A percentile compares a stretch with the other conserved stretches of the same genome.
Evolutionary conservation across 37 sponge, comb jelly and placozoan species (phyloP).

Genomic region (Lycopodina hypogea): DNA sequence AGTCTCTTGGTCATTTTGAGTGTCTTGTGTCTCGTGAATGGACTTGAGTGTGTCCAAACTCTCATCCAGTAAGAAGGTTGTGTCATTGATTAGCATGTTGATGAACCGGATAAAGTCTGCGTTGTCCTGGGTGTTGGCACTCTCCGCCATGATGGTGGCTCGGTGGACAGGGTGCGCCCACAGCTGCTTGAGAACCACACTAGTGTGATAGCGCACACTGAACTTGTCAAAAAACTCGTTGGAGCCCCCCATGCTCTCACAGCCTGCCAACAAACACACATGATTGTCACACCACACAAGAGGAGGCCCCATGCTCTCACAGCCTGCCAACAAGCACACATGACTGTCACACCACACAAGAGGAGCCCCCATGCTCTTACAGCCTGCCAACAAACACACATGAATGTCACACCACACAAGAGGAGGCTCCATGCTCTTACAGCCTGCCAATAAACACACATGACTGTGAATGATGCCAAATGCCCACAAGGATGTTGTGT

Average conservation of each 20-base stretch:
- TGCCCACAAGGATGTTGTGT: no score
- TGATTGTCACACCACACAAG: background rate
- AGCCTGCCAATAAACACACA: no score
- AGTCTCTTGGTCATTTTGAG: slow-evolving; percentile 56
- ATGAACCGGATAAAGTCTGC: slow-evolving; percentile 78
- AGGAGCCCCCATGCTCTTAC: no score
- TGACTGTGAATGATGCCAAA: no score
- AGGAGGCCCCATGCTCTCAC: no score
- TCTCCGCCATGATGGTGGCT: slow-evolving; percentile 32
- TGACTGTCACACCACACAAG: slow-evolving; percentile 38
- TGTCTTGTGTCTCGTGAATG: slow-evolving; percentile 91
- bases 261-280: slow-evolving; percentile 33
- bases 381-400: no score
- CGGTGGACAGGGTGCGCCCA: slow-evolving; percentile 71
- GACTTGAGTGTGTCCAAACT: slow-evolving; percentile 82
- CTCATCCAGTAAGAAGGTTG: slow-evolving; percentile 96
- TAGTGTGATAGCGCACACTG: slow-evolving; percentile 89
- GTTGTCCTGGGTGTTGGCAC: slow-evolving; percentile 51
- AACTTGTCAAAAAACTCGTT: slow-evolving; percentile 99
- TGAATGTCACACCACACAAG: no score
- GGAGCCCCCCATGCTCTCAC: slow-evolving; percentile 92
- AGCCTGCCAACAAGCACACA: slow-evolving; percentile 72
- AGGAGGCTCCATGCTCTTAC: no score
- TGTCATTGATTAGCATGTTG: slow-evolving; percentile 96
- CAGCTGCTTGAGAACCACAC: slow-evolving; percentile 72